Base-by-base conservation (phyloP, 2,113 vertebrate species). In the Cyanoderma ruficeps region DNA sequence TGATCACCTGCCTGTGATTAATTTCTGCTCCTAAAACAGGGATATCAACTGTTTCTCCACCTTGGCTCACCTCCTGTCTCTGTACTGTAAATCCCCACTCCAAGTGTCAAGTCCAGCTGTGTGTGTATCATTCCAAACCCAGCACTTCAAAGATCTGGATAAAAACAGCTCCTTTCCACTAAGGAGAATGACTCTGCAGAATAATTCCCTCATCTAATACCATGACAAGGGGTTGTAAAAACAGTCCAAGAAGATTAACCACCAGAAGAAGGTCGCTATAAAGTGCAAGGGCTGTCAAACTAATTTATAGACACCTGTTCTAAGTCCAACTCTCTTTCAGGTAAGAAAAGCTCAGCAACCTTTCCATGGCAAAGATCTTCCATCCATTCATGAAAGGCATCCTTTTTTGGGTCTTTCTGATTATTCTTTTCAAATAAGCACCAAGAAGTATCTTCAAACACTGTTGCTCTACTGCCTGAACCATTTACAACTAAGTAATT, bases 41-140 rank as follows among this genome's bases (percentile, higher is more conserved):
- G 39, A 37, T 91, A 74, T 33, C 31, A 68, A 65, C 17, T 7
- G 31, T 49, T 94, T 46, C 35, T 19, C 39, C 68, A 72, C 11
- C 41, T 24, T n/a, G 77, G 44, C 41, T 83, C 47, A 47, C n/a
- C 44, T 53, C 25, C 49, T 79, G 13, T 56, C 75, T 72, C 39
- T 46, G 64, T 1, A 33, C 13, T 49, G 15, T 33, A 83, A 88
- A 93, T 46, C 47, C 60, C 47, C 24, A 5, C 46, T 21, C 7
- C 0, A 79, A 65, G 23, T 50, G 65, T 23, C 0, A 2, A 35
- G 30, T 10, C 25, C n/a, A 27, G 3, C 3, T 15, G 9, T 3
- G 1, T 1, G 6, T 1, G 1, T 21, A 28, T 23, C 13, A 5
- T 6, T 25, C 46, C 71, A 79, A 94, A 83, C 3, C 8, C 79